Conservation (phyloP, 1,140 invertebrate species). For the Vanessa tameamea region DNA sequence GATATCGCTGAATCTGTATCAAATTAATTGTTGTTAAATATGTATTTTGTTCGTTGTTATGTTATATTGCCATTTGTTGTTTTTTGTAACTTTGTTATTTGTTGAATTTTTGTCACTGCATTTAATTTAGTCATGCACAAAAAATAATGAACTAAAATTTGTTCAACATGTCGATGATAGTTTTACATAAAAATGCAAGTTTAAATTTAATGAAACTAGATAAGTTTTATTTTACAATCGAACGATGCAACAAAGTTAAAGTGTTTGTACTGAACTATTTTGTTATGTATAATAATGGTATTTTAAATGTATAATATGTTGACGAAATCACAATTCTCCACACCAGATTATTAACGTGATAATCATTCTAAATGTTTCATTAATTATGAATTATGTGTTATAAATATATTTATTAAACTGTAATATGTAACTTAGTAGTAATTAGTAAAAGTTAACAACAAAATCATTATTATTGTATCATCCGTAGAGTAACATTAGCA, state of each 20-base stretch:
- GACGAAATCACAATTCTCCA: background rate
- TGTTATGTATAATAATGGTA: background rate
- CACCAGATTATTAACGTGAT: background rate
- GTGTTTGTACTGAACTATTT: background rate
- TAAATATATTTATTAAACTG: constrained; percentile 4
- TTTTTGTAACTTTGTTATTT: no score
- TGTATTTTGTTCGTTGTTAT: no score
- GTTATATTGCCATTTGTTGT: no score
- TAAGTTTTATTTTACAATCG: background rate
- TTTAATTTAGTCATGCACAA: no score
- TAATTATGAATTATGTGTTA: constrained; percentile 1
- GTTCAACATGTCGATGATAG: background rate
- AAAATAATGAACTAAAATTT: no score
- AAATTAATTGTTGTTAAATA: no score
- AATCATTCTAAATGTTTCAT: background rate
- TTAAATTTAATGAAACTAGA: background rate
- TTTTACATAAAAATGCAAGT: background rate
- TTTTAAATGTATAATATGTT: background rate
- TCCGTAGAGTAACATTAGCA: background rate
- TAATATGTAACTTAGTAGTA: background rate
- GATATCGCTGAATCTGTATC: no score
- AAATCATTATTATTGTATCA: background rate
- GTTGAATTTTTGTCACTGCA: no score
- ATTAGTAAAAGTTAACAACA: background rate
- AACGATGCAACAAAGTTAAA: background rate